phyloP scores from a whole-genome alignment of 2,888 invertebrate species.

The Caenorhabditis japonica region DNA sequence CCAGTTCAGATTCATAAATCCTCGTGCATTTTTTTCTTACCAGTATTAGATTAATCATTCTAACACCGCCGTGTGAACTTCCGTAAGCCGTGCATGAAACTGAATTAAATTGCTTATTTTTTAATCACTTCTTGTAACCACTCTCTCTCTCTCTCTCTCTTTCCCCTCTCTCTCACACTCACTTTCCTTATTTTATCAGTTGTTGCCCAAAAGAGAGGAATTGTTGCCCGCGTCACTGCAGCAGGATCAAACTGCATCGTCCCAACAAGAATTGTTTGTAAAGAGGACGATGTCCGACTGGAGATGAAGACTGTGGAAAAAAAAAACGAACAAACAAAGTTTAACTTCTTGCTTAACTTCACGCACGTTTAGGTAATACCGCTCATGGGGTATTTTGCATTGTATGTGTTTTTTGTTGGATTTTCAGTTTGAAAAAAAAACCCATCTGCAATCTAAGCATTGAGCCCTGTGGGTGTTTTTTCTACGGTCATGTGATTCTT shows the following conservation, averaged over 20 bases:
- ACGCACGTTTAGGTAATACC: conserved; percentile 9
- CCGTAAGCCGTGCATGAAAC: no score
- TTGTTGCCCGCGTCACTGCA: neutral
- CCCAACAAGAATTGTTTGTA: conserved; percentile 35
- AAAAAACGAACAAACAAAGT: conserved; percentile 1
- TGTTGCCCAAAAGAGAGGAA: neutral
- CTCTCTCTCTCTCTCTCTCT: neutral
- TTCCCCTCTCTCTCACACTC: neutral
- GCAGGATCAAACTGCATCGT: conserved; percentile 28
- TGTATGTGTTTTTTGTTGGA: no score
- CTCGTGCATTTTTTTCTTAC: no score
- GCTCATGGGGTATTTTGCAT: no score
- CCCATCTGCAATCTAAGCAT: no score
- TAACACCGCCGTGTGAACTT: no score
- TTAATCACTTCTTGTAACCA: no score
- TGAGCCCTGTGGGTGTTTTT: no score
- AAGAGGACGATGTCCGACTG: conserved; percentile 41
- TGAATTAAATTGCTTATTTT: no score
- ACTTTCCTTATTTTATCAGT: conserved; percentile 10
- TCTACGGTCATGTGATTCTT: no score
- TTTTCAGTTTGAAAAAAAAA: neutral
- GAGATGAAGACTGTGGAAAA: conserved; percentile 38
- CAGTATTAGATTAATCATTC: no score
- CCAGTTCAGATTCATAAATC: no score
- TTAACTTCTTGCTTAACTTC: conserved; percentile 5